Conservation (phyloP, 2,113 vertebrate species). For the Pachycephala philippinensis region DNA sequence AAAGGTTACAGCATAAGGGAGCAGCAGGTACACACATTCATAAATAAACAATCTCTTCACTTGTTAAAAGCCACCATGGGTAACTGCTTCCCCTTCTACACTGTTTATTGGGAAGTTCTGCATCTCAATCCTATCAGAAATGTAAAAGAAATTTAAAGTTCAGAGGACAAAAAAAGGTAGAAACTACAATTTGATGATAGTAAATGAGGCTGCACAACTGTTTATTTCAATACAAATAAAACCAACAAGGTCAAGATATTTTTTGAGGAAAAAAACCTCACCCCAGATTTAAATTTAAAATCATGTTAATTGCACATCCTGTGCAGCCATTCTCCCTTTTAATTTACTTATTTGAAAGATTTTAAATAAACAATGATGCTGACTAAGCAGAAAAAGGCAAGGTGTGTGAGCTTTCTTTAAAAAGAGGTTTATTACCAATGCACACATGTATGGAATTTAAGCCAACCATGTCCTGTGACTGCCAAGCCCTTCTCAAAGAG, state of each 20-base stretch:
- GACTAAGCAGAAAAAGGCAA: not conserved
- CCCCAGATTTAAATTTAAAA: not conserved
- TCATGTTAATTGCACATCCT: not conserved
- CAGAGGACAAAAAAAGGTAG: not conserved
- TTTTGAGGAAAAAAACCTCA: not conserved
- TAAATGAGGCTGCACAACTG: not conserved
- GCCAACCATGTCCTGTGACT: not conserved
- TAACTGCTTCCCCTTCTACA: not conserved
- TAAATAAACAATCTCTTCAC: not conserved
- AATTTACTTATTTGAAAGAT: not conserved
- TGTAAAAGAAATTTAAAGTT: not conserved
- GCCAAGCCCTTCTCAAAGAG: not conserved
- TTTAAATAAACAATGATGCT: not conserved
- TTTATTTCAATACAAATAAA: not conserved
- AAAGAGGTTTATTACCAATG: not conserved
- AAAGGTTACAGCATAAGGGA: not conserved
- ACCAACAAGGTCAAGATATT: not conserved
- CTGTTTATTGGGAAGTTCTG: not conserved
- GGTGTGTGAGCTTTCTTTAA: not conserved
- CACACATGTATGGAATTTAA: not conserved
- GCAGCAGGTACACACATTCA: not conserved
- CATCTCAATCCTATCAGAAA: not conserved
- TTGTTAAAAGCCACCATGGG: not conserved
- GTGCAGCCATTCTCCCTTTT: not conserved
- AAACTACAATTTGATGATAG: not conserved